Conservation (phyloP, 2,113 vertebrate genomes). For the Myanophis thanlyinensis region DNA sequence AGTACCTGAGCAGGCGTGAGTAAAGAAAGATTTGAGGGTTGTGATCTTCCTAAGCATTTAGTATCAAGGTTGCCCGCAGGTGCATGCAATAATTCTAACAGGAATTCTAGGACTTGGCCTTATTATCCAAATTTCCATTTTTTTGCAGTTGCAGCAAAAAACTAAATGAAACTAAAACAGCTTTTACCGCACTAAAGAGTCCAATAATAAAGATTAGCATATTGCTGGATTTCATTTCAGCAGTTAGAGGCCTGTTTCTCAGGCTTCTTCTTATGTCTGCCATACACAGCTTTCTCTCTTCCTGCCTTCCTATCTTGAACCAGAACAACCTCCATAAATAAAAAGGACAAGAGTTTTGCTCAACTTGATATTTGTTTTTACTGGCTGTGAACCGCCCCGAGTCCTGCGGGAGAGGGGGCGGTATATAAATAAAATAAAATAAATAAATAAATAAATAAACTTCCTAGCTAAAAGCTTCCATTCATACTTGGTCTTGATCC, state of each 20-base stretch:
- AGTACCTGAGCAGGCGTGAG: background rate
- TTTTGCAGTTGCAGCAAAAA: background rate
- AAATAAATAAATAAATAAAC: no score
- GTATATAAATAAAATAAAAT: no score
- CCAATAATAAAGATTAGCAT: background rate
- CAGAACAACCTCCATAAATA: background rate
- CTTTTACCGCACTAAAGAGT: background rate
- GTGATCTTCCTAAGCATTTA: background rate
- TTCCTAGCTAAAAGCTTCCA: background rate
- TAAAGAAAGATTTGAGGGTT: background rate
- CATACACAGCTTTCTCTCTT: background rate
- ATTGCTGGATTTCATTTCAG: background rate
- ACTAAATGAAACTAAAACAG: background rate
- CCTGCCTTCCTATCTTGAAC: background rate
- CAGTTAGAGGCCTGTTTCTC: background rate
- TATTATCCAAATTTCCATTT: background rate
- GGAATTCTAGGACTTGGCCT: background rate
- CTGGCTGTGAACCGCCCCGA: no score
- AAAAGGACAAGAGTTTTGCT: background rate
- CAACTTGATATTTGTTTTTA: no score
- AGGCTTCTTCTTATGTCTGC: background rate
- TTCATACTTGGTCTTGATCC: slow-evolving; percentile 94
- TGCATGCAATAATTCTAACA: background rate
- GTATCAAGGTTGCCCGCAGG: background rate
- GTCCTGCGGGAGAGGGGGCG: no score